Percentiles rank a stretch among this genome's conserved stretches.
phyloP scores from a whole-genome alignment of 2,888 invertebrate genomes.

The Lycaena phlaeas region DNA sequence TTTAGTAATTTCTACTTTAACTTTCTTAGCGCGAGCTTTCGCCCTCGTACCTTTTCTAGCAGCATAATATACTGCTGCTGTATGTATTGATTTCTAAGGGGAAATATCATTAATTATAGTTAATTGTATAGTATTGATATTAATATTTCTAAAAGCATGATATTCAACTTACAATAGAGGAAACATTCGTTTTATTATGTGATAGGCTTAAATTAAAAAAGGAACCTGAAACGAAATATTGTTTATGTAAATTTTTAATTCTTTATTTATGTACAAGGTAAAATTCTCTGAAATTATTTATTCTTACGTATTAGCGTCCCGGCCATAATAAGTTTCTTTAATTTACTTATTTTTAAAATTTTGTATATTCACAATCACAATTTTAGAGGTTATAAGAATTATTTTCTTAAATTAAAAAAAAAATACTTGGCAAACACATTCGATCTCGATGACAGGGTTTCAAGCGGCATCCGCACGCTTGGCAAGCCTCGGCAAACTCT shows the following conservation, averaged over 20 bases:
- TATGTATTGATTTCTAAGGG: conserved; percentile 63
- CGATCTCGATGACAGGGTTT: too few species aligned
- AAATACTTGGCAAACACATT: too few species aligned
- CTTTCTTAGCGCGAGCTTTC: conserved; percentile 81
- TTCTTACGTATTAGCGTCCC: conserved; percentile 50
- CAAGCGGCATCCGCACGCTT: too few species aligned
- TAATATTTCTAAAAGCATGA: too few species aligned
- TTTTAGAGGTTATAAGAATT: too few species aligned
- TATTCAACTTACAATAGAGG: conserved; percentile 48
- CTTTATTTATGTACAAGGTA: not conserved
- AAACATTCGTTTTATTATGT: conserved; percentile 35
- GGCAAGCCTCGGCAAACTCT: too few species aligned
- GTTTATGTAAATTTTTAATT: conserved; percentile 5
- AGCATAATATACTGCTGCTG: conserved; percentile 76
- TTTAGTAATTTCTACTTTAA: conserved; percentile 83
- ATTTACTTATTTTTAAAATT: conserved; percentile 2
- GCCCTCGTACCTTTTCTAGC: conserved; percentile 89
- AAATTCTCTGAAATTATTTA: not conserved
- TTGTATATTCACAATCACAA: not conserved
- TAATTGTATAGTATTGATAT: too few species aligned
- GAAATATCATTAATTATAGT: conserved; percentile 2
- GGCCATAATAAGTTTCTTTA: conserved; percentile 29
- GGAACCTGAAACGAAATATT: conserved; percentile 44
- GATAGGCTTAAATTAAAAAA: conserved; percentile 36
- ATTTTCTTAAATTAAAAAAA: too few species aligned